Conservation (phyloP, 1,140 invertebrate genomes). For the Lordiphosa mommai region DNA sequence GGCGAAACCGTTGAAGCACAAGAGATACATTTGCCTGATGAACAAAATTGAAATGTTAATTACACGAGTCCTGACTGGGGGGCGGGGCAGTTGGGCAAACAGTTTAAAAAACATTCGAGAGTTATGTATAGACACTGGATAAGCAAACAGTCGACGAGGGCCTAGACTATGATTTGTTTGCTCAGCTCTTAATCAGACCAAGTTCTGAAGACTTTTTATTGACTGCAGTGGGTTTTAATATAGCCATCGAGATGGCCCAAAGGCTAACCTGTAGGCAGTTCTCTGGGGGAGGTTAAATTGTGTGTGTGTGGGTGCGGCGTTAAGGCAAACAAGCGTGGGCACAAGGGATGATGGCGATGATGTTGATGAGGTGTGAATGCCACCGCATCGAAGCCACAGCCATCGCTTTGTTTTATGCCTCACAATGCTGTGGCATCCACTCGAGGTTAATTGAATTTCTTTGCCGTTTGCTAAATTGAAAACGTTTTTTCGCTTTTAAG, state of each 20-base stretch:
- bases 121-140: constrained; percentile 68
- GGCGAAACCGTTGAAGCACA: constrained; percentile 36
- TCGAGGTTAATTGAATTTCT: constrained; percentile 77
- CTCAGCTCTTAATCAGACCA: constrained; percentile 67
- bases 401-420: constrained; percentile 59
- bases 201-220: constrained; percentile 53
- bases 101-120: constrained; percentile 74
- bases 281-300: constrained; percentile 42
- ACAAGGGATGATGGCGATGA: constrained; percentile 35
- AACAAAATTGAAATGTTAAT: constrained; percentile 78
- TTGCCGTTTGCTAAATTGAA: constrained; percentile 46
- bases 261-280: constrained; percentile 9
- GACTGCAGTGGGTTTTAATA: constrained; percentile 41
- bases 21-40: constrained; percentile 74
- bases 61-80: constrained; percentile 32
- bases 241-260: constrained; percentile 37
- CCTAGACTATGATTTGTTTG: constrained; percentile 60
- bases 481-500: constrained; percentile 63
- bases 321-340: constrained; percentile 32
- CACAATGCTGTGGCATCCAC: constrained; percentile 55
- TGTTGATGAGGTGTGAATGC: constrained; percentile 72
- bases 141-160: constrained; percentile 50
- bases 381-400: constrained; percentile 37
- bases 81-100: constrained; percentile 41
- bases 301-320: constrained; percentile 16